Percentiles rank a stretch among this genome's conserved stretches.
phyloP scores from a whole-genome alignment of 2,888 invertebrate genomes.

The Synergus gifuensis region DNA sequence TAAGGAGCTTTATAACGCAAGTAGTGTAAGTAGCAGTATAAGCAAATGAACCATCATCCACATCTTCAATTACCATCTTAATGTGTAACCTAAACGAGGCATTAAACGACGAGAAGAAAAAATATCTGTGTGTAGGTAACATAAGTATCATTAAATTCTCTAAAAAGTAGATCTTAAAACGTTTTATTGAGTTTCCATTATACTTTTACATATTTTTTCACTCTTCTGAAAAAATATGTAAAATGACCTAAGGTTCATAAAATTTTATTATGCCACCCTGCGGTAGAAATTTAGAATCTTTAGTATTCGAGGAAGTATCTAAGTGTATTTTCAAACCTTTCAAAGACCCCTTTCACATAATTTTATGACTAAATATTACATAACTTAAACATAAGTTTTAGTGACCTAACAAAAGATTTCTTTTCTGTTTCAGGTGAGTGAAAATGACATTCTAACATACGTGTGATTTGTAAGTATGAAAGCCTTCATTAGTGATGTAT shows the following conservation, averaged over 20 bases:
- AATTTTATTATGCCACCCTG: no score
- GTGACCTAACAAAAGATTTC: not conserved
- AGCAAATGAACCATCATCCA: not conserved
- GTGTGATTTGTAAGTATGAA: not conserved
- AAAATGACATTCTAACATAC: not conserved
- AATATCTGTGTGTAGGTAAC: not conserved
- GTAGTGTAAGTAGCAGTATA: not conserved
- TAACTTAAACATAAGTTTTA: not conserved
- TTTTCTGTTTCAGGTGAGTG: not conserved
- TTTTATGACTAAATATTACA: not conserved
- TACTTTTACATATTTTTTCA: no score
- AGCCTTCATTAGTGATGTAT: not conserved
- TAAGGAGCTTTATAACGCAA: conserved; percentile 5
- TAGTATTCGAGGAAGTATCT: no score
- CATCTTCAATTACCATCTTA: not conserved
- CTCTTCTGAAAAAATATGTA: no score
- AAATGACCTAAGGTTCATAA: no score
- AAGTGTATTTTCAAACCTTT: no score
- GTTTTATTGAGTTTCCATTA: not conserved
- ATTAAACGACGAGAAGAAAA: not conserved
- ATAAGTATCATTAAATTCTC: not conserved
- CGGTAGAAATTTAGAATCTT: no score
- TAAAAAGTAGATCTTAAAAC: not conserved
- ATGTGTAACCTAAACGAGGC: not conserved
- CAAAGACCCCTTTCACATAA: no score